Percentiles rank a stretch among this genome's conserved stretches.
Conservation (phyloP, 2,888 invertebrate genomes). For the Ferdinandea cuprea region DNA sequence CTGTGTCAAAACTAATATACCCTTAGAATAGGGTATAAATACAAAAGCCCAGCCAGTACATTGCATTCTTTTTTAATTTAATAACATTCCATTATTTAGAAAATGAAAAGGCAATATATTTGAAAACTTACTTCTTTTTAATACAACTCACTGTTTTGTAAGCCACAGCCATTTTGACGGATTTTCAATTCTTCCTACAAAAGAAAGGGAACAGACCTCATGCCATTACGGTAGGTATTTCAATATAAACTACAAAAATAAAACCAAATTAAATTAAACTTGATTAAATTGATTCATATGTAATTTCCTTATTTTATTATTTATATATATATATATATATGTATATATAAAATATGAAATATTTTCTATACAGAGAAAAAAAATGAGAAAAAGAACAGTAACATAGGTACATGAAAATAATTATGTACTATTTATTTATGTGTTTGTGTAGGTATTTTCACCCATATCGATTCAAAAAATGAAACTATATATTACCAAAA, state of each 20-base stretch:
- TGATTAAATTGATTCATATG: constrained; percentile 64
- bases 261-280: constrained; percentile 50
- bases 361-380: constrained; percentile 71
- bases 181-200: too few species aligned
- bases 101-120: too few species aligned
- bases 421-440: constrained; percentile 51
- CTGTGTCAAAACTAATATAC: too few species aligned
- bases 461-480: constrained; percentile 56
- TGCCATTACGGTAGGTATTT: not conserved
- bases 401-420: constrained; percentile 70
- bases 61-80: too few species aligned
- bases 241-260: constrained; percentile 24
- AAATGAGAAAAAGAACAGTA: constrained; percentile 72
- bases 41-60: too few species aligned
- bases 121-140: too few species aligned
- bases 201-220: too few species aligned
- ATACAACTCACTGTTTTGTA: too few species aligned
- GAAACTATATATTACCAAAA: constrained; percentile 56
- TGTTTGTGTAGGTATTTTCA: constrained; percentile 45
- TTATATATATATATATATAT: constrained; percentile 10
- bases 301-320: constrained; percentile 72
- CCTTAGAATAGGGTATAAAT: too few species aligned
- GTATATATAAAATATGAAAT: constrained; percentile 65
- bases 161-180: too few species aligned
- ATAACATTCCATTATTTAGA: too few species aligned